Base-by-base conservation (phyloP, 2,113 vertebrate genomes). In the Cephalophus harveyi region DNA sequence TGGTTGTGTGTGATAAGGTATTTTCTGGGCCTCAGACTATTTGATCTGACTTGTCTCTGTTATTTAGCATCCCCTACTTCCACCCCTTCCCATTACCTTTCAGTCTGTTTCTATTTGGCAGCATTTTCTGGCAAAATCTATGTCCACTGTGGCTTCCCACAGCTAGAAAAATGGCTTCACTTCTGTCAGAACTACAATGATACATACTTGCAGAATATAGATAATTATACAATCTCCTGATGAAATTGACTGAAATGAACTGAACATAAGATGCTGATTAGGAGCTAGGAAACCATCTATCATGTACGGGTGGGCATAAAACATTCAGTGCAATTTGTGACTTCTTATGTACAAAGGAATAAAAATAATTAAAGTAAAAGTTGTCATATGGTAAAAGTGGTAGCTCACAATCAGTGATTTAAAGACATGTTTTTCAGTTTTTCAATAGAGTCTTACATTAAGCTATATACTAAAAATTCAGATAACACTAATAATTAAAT, bases 251-350 rank as follows among this genome's bases (percentile, higher is more conserved):
- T 15, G 4, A 64, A 78, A 79, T 19, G 30, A 30, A n/a, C 16
- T 48, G 59, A 50, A 55, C 17, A 12, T 9, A 43, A 83, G 28
- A 25, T 46, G 71, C 25, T 33, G 4, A 43, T 19, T 16, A 79
- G 30, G 3, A 85, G 3, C 60, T 25, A 90, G 84, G 28, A 85
- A 84, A 19, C 12, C 16, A n/a, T 21, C 2, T 40, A 6, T 3
- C 7, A 2, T 79, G 1, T 7, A 27, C 0, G 3, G 11, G 10
- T 21, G 12, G 27, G 3, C 74, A 46, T 14, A 54, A 57, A 54
- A 25, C 28, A 50, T 62, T 76, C 67, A 28, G 59, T 81, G 43
- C n/a, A 54, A 60, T 21, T 76, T 85, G 1, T 40, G 19, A 85
- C 27, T 43, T 55, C 7, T 55, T 36, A 43, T 9, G 4, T 88